phyloP scores from a whole-genome alignment of 2,113 vertebrate genomes.

The Callorhinus ursinus region DNA sequence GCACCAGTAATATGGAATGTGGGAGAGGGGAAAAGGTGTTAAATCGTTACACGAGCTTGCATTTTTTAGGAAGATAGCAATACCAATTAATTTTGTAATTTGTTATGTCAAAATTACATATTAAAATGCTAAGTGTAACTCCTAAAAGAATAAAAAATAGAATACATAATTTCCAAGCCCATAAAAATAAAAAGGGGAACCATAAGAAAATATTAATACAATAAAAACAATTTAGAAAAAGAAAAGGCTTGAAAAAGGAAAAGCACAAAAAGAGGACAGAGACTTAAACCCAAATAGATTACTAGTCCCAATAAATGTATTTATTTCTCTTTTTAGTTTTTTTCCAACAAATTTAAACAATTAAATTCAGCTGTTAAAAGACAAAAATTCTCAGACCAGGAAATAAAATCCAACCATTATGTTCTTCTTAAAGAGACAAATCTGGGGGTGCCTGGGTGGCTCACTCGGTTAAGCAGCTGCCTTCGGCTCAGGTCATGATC shows the following conservation, averaged over 20 bases:
- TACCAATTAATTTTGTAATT: not conserved
- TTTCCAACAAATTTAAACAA: not conserved
- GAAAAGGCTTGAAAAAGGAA: not conserved
- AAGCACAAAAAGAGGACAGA: not conserved
- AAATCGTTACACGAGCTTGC: not conserved
- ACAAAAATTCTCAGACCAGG: not conserved
- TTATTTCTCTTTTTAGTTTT: not conserved
- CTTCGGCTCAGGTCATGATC: not conserved
- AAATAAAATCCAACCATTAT: not conserved
- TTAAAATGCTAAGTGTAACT: not conserved
- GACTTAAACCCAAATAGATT: not conserved
- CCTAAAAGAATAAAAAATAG: constrained; percentile 23
- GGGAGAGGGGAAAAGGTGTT: not conserved
- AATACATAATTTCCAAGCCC: not conserved
- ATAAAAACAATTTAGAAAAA: not conserved
- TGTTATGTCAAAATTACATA: not conserved
- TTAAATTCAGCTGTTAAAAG: not conserved
- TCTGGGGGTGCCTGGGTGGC: not conserved
- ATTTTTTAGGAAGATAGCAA: not conserved
- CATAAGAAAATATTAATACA: not conserved
- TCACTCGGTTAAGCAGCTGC: not conserved
- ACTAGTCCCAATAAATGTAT: not conserved
- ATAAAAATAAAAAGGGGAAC: not conserved
- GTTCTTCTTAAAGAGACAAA: constrained; percentile 16
- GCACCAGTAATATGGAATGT: not conserved